Evolutionary conservation across 2,888 invertebrate genomes (phyloP).

Genomic region (Falcaria lacertinaria): DNA sequence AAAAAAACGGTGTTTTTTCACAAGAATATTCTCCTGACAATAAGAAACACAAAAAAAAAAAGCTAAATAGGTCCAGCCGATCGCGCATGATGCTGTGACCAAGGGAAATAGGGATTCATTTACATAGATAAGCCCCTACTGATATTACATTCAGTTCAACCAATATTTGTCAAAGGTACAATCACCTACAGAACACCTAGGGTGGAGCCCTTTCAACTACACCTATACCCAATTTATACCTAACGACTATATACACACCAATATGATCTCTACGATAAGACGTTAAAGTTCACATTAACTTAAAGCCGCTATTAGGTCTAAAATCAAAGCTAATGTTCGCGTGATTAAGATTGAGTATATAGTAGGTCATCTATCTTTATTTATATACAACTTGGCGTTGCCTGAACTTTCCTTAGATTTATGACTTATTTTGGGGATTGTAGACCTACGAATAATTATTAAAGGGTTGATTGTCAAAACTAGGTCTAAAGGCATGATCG

Average conservation of each 20-base stretch:
- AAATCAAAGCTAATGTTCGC: background rate
- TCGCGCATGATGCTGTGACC: no score
- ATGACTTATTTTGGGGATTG: background rate
- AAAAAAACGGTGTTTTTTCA: no score
- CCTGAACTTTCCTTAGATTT: background rate
- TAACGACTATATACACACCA: background rate
- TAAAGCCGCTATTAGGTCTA: background rate
- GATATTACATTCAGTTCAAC: conserved; percentile 53
- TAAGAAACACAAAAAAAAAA: no score
- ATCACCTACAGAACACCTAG: conserved; percentile 33
- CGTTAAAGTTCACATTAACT: background rate
- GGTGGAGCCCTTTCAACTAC: background rate
- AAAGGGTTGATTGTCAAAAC: no score
- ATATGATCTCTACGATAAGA: background rate
- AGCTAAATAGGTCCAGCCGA: no score
- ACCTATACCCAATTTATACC: background rate
- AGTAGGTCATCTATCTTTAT: background rate
- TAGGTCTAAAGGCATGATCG: no score
- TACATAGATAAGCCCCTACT: no score
- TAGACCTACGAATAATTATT: background rate
- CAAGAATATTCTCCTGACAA: no score
- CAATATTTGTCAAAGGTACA: conserved; percentile 65
- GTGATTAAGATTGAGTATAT: background rate
- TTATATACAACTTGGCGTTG: background rate
- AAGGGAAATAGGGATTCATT: no score